Evolutionary conservation across 2,797 vertebrate genomes (phyloP).

Genomic region (Mus spretus): DNA sequence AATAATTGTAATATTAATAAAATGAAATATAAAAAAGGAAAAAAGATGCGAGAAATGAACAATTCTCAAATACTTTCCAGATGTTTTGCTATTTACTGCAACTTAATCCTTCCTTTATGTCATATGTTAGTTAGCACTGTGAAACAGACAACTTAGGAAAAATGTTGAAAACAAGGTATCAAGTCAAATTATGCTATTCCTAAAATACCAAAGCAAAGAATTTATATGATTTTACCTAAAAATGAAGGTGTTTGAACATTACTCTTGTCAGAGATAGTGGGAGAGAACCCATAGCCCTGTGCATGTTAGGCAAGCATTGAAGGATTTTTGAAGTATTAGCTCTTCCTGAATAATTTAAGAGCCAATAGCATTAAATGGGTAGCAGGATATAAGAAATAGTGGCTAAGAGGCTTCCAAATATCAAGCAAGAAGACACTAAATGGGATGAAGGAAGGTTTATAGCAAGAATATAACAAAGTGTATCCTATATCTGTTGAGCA

Average conservation of each 20-base stretch:
- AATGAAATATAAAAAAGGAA: conserved; percentile 20
- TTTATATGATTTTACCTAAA: neutral
- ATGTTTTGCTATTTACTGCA: neutral
- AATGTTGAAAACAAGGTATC: neutral
- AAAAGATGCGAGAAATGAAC: neutral
- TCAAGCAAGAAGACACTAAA: neutral
- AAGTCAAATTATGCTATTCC: neutral
- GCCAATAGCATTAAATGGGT: neutral
- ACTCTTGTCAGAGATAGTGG: neutral
- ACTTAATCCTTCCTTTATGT: neutral
- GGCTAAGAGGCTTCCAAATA: neutral
- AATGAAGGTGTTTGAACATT: neutral
- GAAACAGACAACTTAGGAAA: neutral
- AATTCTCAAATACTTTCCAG: neutral
- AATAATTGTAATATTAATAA: neutral
- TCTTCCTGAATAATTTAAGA: neutral
- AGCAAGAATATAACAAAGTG: neutral
- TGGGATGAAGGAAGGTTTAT: neutral
- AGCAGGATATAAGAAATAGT: neutral
- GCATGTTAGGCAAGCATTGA: neutral
- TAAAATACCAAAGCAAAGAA: neutral
- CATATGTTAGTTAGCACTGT: neutral
- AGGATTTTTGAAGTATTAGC: neutral
- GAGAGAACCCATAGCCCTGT: too few relatives aligned
- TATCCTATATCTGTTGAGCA: neutral